Evolutionary conservation across 2,113 vertebrate genomes (phyloP).

Genomic region (Trematomus loennbergii): DNA sequence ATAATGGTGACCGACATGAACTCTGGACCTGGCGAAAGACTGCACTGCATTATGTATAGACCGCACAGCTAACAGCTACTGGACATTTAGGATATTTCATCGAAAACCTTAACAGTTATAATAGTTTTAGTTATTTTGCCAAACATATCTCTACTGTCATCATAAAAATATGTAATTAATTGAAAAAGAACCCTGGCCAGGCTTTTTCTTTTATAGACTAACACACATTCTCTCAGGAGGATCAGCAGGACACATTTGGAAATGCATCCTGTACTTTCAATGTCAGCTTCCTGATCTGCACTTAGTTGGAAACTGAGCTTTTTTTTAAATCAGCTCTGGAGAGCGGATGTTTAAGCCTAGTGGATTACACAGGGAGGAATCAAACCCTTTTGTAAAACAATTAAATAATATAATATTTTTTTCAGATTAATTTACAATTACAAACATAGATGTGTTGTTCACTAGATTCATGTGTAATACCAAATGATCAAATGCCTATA

Average conservation of each 20-base stretch:
- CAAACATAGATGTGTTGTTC: neutral
- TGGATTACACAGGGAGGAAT: neutral
- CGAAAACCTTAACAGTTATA: neutral
- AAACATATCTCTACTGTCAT: no score
- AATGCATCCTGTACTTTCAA: neutral
- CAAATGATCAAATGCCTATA: no score
- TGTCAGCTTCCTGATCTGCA: neutral
- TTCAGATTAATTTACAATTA: no score
- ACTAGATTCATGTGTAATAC: neutral
- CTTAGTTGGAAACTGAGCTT: neutral
- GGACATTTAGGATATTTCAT: neutral
- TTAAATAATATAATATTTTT: no score
- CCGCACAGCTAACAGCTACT: neutral
- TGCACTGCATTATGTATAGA: slow-evolving; percentile 53
- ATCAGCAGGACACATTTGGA: neutral
- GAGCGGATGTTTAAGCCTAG: neutral
- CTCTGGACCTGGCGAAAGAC: slow-evolving; percentile 27
- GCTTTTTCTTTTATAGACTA: neutral
- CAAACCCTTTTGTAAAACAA: no score
- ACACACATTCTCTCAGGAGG: neutral
- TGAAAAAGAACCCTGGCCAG: neutral
- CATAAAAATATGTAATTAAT: no score
- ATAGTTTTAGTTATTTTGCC: neutral
- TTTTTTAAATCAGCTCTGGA: neutral
- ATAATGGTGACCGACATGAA: slow-evolving; percentile 52